These are phyloP conservation scores for Megaustenia siamemsis DNA, from an alignment of 2,888 invertebrate genomes.

Conservation along the genomic window DNA sequence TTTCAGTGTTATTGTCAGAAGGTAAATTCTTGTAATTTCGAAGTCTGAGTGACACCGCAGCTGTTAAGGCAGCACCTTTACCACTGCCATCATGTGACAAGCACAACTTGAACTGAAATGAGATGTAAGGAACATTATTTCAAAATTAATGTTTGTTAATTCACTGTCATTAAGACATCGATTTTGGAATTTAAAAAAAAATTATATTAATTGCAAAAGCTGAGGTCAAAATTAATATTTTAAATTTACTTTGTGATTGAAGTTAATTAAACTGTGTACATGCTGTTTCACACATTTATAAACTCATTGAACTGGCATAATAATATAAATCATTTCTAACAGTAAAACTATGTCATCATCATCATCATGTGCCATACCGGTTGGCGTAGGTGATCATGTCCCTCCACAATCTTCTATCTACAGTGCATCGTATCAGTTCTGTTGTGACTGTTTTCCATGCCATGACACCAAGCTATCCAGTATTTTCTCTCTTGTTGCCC, in stretches of 20 bases:
- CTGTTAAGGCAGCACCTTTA: conserved; percentile 80
- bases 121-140: not conserved
- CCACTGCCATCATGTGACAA: conserved; percentile 80
- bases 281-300: not conserved
- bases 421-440: too few relatives aligned
- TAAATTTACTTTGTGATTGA: not conserved
- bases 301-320: not conserved
- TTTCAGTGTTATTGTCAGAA: not conserved
- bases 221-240: not conserved
- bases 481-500: too few relatives aligned
- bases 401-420: too few relatives aligned
- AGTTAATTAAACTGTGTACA: not conserved
- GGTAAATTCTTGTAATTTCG: conserved; percentile 48
- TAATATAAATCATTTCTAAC: too few relatives aligned
- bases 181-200: too few relatives aligned
- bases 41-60: conserved; percentile 76
- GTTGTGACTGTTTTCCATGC: too few relatives aligned
- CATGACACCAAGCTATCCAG: too few relatives aligned
- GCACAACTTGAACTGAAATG: conserved; percentile 72
- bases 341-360: too few relatives aligned
- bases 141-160: too few relatives aligned
- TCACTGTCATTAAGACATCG: too few relatives aligned
- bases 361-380: too few relatives aligned
- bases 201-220: not conserved
- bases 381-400: too few relatives aligned